These are phyloP conservation scores for Petrocephalus microphthalmus DNA, from an alignment of 2,113 vertebrate species.

Conservation along the genomic window DNA sequence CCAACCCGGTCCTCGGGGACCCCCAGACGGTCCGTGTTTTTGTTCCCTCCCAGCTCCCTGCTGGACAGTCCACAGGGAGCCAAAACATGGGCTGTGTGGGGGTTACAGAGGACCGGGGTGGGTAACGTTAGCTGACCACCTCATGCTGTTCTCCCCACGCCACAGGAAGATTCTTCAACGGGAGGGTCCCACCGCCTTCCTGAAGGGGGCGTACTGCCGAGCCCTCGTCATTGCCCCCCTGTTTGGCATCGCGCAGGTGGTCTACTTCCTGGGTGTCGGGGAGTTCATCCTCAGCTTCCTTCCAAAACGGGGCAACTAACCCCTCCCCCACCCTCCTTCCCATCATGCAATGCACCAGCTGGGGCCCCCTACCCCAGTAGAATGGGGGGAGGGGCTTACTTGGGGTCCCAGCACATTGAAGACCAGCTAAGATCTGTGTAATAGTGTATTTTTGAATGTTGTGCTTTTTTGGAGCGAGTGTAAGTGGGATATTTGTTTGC, in stretches of 20 bases:
- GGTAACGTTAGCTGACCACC: background rate
- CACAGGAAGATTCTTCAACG: constrained; percentile 82
- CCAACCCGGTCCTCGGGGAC: background rate
- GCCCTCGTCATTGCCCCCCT: constrained; percentile 94
- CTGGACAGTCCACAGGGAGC: background rate
- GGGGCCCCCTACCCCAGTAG: constrained; percentile 37
- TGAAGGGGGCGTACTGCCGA: constrained; percentile 97
- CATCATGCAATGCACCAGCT: constrained; percentile 45
- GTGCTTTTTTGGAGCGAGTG: constrained; percentile 27
- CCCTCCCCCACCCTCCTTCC: constrained; percentile 39
- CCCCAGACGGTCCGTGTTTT: background rate
- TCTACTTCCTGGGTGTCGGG: constrained; percentile 94
- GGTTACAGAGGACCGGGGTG: background rate
- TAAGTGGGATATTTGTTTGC: constrained; percentile 46
- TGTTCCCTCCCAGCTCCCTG: background rate
- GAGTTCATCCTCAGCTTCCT: constrained; percentile 81
- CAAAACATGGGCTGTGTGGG: background rate
- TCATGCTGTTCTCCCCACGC: constrained; percentile 23
- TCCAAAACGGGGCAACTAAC: constrained; percentile 64
- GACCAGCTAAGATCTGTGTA: constrained; percentile 28
- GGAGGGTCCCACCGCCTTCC: constrained; percentile 85
- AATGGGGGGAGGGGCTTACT: background rate
- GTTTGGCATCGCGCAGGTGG: constrained; percentile 92
- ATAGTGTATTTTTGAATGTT: constrained; percentile 50
- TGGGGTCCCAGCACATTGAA: constrained; percentile 28